A percentile compares a stretch with the other conserved stretches of the same genome.
These are phyloP conservation scores for Rhabditoides inermis DNA, from an alignment of 2,888 invertebrate genomes.

Conservation along the genomic window DNA sequence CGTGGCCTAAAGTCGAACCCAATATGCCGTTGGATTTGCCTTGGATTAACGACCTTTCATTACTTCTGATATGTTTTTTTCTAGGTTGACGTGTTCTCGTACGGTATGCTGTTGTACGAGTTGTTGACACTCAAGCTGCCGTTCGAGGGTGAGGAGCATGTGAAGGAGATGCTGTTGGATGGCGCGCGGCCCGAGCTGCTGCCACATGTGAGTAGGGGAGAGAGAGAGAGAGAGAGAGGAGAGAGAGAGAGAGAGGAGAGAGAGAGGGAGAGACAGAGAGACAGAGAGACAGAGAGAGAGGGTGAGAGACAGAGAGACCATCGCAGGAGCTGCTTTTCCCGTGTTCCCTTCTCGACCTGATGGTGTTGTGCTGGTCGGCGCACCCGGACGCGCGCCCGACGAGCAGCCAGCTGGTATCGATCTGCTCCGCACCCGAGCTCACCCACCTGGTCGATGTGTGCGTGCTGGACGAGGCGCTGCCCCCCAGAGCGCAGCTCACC, in stretches of 20 bases:
- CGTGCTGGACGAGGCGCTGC: slow-evolving; percentile 59
- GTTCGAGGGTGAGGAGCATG: slow-evolving; percentile 89
- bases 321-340: slow-evolving; percentile 54
- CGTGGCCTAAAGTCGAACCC: not conserved
- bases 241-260: no score
- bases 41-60: not conserved
- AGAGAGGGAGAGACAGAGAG: not conserved
- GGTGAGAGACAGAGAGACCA: not conserved
- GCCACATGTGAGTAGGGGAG: slow-evolving; percentile 61
- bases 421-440: slow-evolving; percentile 65
- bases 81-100: slow-evolving; percentile 92
- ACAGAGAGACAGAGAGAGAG: not conserved
- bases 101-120: slow-evolving; percentile 96
- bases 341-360: slow-evolving; percentile 75
- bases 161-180: slow-evolving; percentile 89
- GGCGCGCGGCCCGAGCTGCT: slow-evolving; percentile 83
- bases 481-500: slow-evolving; percentile 14
- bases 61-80: slow-evolving; percentile 9
- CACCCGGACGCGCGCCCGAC: slow-evolving; percentile 72
- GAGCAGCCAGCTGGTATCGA: slow-evolving; percentile 79
- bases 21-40: not conserved
- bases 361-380: slow-evolving; percentile 92
- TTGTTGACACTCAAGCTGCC: slow-evolving; percentile 83
- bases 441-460: slow-evolving; percentile 75
- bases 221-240: not conserved